Base-by-base conservation (phyloP, 1,140 invertebrate species). In the Druon quercuslanigerum region DNA sequence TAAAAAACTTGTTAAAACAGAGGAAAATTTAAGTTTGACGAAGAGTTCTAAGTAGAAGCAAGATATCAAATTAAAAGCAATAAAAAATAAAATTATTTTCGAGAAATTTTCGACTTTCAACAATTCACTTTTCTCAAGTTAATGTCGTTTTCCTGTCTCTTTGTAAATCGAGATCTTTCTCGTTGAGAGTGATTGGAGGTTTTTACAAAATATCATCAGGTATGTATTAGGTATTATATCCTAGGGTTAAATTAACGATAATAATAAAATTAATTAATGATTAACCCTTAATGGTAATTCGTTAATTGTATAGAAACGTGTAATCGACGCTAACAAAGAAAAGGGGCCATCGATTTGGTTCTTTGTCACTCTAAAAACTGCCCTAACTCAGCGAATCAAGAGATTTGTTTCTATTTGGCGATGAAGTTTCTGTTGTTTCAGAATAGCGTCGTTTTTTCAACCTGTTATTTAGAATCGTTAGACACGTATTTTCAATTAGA, bases 141-240 rank as follows among this genome's bases (percentile, higher is more conserved):
- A 73, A 56, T 52, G 51, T 54, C 40, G 54, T 60, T 40, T 50
- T 60, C 50, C n/a, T 60, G 50, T 46, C 73, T 60, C 54, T 16
- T 46, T 46, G 20, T 50, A 51, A 71, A 54, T 40, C 54, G 17
- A 25, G 51, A 57, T 40, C 50, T 60, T 74, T 50, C 73, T 74
- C 73, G 54, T 78, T 72, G 72, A 66, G 57, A 60, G 81, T 14
- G 4, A 33, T 66, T 66, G 60, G 60, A 66, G 60, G 16, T 66
- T 66, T 66, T 66, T 66, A 78, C 57, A 85, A 82, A 78, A 86
- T 86, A 87, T 88, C 83, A 86, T 86, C 82, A 84, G 84, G 83
- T 87, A 86, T 81, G 82, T 86, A 66, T 81, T 86, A 88, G 85
- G 79, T 88, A 87, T 84, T 86, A 88, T 87, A 87, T 83, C 80